Evolutionary conservation across 2,113 vertebrate species (phyloP).

Genomic region (Cebus imitator): DNA sequence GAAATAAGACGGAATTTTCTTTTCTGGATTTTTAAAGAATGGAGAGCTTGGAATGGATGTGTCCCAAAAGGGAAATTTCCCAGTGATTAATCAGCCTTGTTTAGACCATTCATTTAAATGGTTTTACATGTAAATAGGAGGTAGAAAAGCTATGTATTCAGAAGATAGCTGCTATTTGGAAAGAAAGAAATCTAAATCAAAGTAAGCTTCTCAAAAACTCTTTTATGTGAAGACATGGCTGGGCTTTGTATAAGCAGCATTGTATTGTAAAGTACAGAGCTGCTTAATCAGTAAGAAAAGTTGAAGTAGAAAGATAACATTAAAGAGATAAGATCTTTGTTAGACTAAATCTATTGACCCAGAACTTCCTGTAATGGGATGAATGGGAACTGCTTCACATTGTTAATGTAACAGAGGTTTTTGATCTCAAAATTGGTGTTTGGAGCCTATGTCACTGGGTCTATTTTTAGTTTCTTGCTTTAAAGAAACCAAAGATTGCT

Average conservation of each 20-base stretch:
- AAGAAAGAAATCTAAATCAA: constrained; percentile 75
- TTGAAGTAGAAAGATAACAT: constrained; percentile 53
- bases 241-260: constrained; percentile 5
- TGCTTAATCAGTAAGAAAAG: constrained; percentile 75
- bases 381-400: constrained; percentile 4
- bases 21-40: background rate
- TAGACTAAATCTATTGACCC: constrained; percentile 66
- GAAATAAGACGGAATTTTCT: background rate
- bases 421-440: background rate
- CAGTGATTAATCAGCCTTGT: background rate
- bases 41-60: background rate
- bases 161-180: constrained; percentile 65
- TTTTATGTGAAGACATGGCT: constrained; percentile 47
- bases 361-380: constrained; percentile 21
- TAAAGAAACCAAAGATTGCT: constrained; percentile 22
- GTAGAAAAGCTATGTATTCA: background rate
- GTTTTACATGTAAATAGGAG: constrained; percentile 49
- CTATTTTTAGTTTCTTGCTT: constrained; percentile 39
- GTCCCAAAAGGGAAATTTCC: background rate
- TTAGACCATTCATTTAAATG: background rate
- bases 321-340: constrained; percentile 72
- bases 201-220: constrained; percentile 65
- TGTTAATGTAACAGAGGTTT: constrained; percentile 36
- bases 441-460: background rate
- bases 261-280: constrained; percentile 51